Base-by-base conservation (phyloP, 2,797 vertebrate species). In the Neostethus bicornis region DNA sequence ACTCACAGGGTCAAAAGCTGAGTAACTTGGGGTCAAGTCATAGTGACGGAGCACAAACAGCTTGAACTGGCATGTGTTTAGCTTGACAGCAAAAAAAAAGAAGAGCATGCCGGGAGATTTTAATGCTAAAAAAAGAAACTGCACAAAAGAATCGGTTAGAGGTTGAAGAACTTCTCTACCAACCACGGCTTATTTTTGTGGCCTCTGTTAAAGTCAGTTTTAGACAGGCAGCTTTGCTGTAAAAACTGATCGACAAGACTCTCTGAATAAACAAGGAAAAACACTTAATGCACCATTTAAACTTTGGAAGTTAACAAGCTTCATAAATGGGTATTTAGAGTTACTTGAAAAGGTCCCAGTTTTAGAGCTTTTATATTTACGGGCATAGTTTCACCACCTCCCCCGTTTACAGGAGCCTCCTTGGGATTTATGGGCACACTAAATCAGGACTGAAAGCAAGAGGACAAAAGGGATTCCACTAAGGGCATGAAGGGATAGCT, bases 351-450 rank as follows among this genome's bases (percentile, higher is more conserved):
- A 77, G 64, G 70, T 67, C 14, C 61, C 68, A 75, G 52, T 77
- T 75, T 55, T 83, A 79, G 88, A 88, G 83, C 70, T 74, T 84
- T 72, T 75, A 75, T 88, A 89, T 89, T 87, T 89, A 89, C 83
- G 76, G 79, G 57, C 42, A 67, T 82, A 79, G 77, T 80, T 77
- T 85, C 75, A 80, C 77, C 81, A 74, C 69, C n/a, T n/a, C 75
- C 70, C 66, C 70, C 70, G 58, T 85, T 89, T 85, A 87, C 66
- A 78, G 85, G 83, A 83, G 50, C 77, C 85, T 86, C 83, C 79
- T 70, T 74, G 74, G 83, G 79, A 90, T 90, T 87, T 83, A 83
- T 73, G 65, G 84, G 84, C 84, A 84, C 88, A 79, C 78, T 86
- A 89, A 88, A 89, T 38, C 44, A 85, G 76, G 64, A 81, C 74